Evolutionary conservation across 2,797 vertebrate genomes (phyloP).

Genomic region (Pogonophryne albipinna): DNA sequence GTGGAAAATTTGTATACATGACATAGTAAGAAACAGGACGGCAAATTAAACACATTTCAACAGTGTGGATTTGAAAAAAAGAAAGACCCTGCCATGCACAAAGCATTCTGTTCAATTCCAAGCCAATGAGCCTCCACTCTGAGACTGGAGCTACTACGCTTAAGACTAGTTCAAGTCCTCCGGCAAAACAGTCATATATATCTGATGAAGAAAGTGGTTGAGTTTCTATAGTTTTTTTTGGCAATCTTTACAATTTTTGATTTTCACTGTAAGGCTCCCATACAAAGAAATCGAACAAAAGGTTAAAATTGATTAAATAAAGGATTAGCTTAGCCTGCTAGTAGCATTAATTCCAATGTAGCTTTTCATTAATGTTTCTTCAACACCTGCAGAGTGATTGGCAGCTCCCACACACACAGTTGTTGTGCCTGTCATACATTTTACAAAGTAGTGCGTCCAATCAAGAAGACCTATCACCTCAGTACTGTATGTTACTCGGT

Average conservation of each 20-base stretch:
- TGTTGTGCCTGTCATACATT: not conserved
- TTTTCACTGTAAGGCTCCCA: too few relatives aligned
- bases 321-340: not conserved
- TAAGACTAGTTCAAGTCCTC: too few relatives aligned
- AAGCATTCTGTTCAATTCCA: not conserved
- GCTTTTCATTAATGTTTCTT: not conserved
- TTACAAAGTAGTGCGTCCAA: not conserved
- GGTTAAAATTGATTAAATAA: too few relatives aligned
- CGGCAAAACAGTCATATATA: too few relatives aligned
- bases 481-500: not conserved
- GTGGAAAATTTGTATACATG: conserved; percentile 51
- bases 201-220: too few relatives aligned
- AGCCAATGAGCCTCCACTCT: not conserved
- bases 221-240: too few relatives aligned
- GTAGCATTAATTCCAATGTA: not conserved
- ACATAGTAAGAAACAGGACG: conserved; percentile 52
- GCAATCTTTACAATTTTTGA: too few relatives aligned
- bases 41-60: conserved; percentile 55
- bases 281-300: too few relatives aligned
- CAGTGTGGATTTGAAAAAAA: conserved; percentile 11
- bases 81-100: conserved; percentile 38
- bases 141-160: too few relatives aligned
- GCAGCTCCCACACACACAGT: not conserved
- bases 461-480: not conserved
- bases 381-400: not conserved